Percentiles rank a stretch among this genome's conserved stretches.
Evolutionary conservation across 2,888 invertebrate species (phyloP).

Genomic region (Gordius sp.): DNA sequence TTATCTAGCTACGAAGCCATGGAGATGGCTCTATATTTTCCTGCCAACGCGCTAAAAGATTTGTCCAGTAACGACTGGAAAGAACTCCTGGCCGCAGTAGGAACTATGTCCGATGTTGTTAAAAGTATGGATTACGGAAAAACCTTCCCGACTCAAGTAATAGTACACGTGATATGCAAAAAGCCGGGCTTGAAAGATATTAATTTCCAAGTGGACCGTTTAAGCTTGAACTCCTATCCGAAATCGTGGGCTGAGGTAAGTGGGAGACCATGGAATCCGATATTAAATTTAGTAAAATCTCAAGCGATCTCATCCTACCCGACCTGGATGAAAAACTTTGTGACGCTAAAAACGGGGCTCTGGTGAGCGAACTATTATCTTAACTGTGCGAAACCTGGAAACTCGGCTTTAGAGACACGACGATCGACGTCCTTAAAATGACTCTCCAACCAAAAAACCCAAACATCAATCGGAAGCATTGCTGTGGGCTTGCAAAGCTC

Average conservation of each 20-base stretch:
- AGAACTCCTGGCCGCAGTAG: constrained; percentile 45
- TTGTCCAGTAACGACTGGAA: constrained; percentile 60
- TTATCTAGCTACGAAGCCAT: no score
- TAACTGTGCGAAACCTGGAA: no score
- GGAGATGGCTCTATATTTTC: no score
- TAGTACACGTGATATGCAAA: constrained; percentile 44
- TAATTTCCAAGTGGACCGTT: constrained; percentile 43
- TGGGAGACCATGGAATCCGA: constrained; percentile 23
- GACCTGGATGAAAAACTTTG: constrained; percentile 59
- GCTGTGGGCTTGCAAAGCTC: constrained; percentile 47
- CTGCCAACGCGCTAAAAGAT: constrained; percentile 40
- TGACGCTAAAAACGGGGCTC: constrained; percentile 46
- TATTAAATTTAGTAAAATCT: constrained; percentile 35
- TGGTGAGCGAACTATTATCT: background rate
- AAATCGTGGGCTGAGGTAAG: background rate
- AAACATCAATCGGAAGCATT: constrained; percentile 63
- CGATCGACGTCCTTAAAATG: constrained; percentile 37
- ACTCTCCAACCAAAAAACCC: constrained; percentile 60
- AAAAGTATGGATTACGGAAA: constrained; percentile 23
- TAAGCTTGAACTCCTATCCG: background rate
- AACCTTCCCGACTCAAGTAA: constrained; percentile 44
- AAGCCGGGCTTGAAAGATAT: constrained; percentile 65
- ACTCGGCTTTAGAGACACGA: constrained; percentile 13
- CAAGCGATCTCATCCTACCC: constrained; percentile 45
- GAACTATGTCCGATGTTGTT: constrained; percentile 38